Base-by-base conservation (phyloP, 2,113 vertebrate species). In the Rhadina sibilatrix region DNA sequence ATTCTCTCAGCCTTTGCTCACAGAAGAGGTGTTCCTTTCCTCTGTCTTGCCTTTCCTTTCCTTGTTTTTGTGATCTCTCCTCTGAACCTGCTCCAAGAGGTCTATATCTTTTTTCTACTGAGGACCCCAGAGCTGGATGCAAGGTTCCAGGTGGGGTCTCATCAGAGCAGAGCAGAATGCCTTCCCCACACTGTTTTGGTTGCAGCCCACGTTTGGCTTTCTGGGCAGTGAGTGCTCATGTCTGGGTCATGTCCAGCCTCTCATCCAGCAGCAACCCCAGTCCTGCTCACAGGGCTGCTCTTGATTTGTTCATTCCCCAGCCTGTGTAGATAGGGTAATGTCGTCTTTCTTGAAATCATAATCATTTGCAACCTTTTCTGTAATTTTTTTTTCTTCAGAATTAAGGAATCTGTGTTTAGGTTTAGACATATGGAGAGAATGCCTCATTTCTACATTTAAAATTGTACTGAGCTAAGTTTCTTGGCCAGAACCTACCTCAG, bases 181-280 rank as follows among this genome's bases (percentile, higher is more conserved):
- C 38, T 10, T 53, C n/a, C 19, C 44, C 52, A 33, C 2, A 0
- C 42, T 72, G 50, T 52, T 52, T 11, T 65, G 33, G 52, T 4
- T 46, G 64, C 33, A 87, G 54, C 23, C 38, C 23, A 40, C 1
- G 0, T 49, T 47, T 53, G 47, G 19, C 6, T 50, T 1, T 81
- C 38, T 66, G 53, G 33, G 15, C 23, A 59, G 46, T 0, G 9
- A 14, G 33, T 30, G 33, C 68, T 0, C 28, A 10, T 33, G 47
- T 38, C 53, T 1, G 10, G 23, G 37, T 38, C 69, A 10, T 46
- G 28, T 18, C 53, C 60, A 52, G 23, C 10, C 46, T 66, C 37
- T 50, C 59, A 15, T 0, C 33, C 19, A 14, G 12, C 68, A 52
- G 53, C 28, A 38, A 0, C 23, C 37, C 12, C 12, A 52, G 20